Evolutionary conservation across 2,797 vertebrate genomes (phyloP).

Genomic region (Pipistrellus kuhlii): DNA sequence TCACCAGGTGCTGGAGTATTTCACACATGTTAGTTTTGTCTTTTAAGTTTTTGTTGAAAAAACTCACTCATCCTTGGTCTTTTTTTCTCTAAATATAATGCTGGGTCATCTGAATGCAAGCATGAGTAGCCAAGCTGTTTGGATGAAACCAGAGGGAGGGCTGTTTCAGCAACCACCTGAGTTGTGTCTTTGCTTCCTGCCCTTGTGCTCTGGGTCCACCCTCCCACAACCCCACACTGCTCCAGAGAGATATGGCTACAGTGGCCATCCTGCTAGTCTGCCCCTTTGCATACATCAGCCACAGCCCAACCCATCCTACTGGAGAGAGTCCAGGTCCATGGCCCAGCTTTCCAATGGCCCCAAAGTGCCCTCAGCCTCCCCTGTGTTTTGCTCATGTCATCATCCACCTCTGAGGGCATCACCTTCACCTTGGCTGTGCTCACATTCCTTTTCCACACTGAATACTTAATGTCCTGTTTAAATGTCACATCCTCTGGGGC

Average conservation of each 20-base stretch:
- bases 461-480: not conserved
- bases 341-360: not conserved
- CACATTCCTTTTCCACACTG: rapidly evolving
- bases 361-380: not conserved
- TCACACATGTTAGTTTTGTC: not conserved
- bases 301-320: not conserved
- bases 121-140: no score
- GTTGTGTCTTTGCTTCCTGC: not conserved
- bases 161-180: rapidly evolving
- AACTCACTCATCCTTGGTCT: not conserved
- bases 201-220: not conserved
- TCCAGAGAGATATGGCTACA: rapidly evolving
- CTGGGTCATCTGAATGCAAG: not conserved
- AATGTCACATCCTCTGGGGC: not conserved
- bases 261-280: no score
- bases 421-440: not conserved
- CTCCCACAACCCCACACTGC: rapidly evolving
- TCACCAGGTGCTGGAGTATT: not conserved
- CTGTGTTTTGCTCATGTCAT: not conserved
- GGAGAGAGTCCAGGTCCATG: not conserved
- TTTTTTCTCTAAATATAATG: not conserved
- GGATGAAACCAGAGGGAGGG: not conserved
- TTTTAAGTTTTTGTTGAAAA: not conserved
- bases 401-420: not conserved
- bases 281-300: not conserved